These are phyloP conservation scores for Bombylius discolor DNA, from an alignment of 2,888 invertebrate species.

Conservation along the genomic window DNA sequence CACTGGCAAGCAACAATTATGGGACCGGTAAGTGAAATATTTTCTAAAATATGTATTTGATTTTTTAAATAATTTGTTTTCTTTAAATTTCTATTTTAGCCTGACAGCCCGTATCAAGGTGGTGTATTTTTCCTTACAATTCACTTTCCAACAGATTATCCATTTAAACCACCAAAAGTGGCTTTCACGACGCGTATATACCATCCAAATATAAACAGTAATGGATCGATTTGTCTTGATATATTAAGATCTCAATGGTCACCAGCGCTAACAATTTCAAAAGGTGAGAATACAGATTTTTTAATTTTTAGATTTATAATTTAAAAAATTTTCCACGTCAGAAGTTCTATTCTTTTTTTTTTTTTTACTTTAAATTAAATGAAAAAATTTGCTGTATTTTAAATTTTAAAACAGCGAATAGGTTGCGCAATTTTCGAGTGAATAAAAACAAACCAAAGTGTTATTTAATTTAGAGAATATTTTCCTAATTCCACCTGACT, in stretches of 20 bases:
- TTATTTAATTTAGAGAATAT: too few relatives aligned
- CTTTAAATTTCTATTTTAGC: constrained; percentile 43
- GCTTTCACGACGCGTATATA: constrained; percentile 99
- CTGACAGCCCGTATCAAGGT: constrained; percentile 99
- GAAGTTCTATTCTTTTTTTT: too few relatives aligned
- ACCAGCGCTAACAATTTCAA: constrained; percentile 99
- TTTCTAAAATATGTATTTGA: background rate
- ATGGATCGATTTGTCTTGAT: constrained; percentile 99
- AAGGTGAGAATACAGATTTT: constrained; percentile 51
- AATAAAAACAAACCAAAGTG: too few relatives aligned
- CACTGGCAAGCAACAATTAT: constrained; percentile 99
- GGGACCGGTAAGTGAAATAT: constrained; percentile 85
- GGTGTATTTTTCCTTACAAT: constrained; percentile 99
- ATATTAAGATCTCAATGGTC: constrained; percentile 99
- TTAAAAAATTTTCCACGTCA: too few relatives aligned
- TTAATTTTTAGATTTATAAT: too few relatives aligned
- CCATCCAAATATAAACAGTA: constrained; percentile 99
- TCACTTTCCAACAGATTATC: constrained; percentile 99
- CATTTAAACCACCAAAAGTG: constrained; percentile 99
- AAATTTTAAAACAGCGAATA: too few relatives aligned
- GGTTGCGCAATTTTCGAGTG: too few relatives aligned
- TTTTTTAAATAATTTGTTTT: background rate
- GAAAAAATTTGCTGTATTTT: too few relatives aligned
- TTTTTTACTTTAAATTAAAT: too few relatives aligned
- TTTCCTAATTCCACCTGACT: too few relatives aligned